Evolutionary conservation across 2,888 invertebrate genomes (phyloP).

Genomic region (Troides oblongomaculatus): DNA sequence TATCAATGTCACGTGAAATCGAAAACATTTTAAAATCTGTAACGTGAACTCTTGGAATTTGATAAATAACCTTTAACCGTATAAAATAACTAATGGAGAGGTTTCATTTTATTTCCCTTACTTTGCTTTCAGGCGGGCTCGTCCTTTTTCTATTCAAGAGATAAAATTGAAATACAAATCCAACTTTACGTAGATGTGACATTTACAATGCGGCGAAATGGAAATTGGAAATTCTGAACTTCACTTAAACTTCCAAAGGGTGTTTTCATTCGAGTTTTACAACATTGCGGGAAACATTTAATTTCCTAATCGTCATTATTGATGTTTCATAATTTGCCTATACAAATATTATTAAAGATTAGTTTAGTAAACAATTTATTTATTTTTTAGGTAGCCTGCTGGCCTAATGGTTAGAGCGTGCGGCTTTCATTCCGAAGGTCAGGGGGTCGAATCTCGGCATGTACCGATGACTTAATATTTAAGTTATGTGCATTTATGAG

Average conservation of each 20-base stretch:
- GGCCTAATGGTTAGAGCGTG: too few species aligned
- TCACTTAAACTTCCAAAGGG: neutral
- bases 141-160: constrained; percentile 9
- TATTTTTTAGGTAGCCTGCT: too few species aligned
- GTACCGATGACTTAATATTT: too few species aligned
- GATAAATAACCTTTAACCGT: neutral
- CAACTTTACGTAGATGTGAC: constrained; percentile 14
- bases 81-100: constrained; percentile 3
- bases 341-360: too few species aligned
- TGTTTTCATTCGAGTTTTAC: neutral
- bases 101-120: constrained; percentile 6
- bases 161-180: constrained; percentile 10
- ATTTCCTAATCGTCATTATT: too few species aligned
- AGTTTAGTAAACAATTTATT: too few species aligned
- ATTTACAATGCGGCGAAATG: constrained; percentile 6
- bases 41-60: neutral
- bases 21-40: neutral
- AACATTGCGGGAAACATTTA: too few species aligned
- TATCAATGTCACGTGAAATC: neutral
- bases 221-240: constrained; percentile 1
- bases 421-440: too few species aligned
- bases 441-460: too few species aligned
- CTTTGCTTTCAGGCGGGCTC: neutral
- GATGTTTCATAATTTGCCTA: too few species aligned
- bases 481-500: too few species aligned